phyloP scores from a whole-genome alignment of 2,113 vertebrate genomes.

The Marmota monax region DNA sequence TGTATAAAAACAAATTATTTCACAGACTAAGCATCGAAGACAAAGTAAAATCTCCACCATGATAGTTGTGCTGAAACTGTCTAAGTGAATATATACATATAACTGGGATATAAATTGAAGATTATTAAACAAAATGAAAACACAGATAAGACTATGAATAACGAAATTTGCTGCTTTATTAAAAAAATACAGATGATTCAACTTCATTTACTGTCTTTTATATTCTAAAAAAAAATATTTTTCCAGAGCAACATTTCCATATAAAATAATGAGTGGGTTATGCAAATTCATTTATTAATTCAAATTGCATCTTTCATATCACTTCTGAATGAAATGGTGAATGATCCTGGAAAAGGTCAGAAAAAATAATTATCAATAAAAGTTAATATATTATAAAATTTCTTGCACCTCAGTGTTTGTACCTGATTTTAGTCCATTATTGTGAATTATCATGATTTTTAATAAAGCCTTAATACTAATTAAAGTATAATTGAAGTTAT shows the following conservation, averaged over 20 bases:
- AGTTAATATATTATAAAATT: neutral
- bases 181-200: neutral
- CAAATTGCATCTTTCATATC: neutral
- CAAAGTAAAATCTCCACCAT: neutral
- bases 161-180: neutral
- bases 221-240: neutral
- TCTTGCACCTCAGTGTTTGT: neutral
- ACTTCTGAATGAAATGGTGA: neutral
- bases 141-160: neutral
- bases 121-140: neutral
- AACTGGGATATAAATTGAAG: neutral
- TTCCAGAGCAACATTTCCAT: neutral
- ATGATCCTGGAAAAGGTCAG: neutral
- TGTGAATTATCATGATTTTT: neutral
- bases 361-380: neutral
- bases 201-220: neutral
- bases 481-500: neutral
- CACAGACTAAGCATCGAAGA: neutral
- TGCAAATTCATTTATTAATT: neutral
- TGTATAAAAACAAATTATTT: neutral
- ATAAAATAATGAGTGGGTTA: neutral
- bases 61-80: neutral
- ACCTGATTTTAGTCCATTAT: neutral
- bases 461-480: neutral
- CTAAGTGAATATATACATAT: neutral